phyloP scores from a whole-genome alignment of 1,140 invertebrate genomes.

The Brachionus sp. region DNA sequence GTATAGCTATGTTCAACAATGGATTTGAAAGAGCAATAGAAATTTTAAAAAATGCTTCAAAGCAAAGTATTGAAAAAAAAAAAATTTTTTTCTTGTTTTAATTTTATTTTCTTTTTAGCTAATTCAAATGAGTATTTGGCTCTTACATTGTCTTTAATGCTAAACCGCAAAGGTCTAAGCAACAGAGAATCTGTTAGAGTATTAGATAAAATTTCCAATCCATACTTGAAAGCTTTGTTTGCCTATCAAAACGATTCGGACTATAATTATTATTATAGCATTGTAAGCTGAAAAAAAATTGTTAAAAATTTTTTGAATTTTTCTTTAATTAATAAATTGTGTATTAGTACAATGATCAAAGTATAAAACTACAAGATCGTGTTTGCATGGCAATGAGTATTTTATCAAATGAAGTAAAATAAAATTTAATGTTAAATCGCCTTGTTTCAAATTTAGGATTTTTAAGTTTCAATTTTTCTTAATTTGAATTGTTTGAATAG shows the following conservation, averaged over 20 bases:
- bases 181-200: not conserved
- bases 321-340: not conserved
- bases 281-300: not conserved
- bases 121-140: conserved; percentile 30
- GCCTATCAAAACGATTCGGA: not conserved
- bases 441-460: no score
- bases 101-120: not conserved
- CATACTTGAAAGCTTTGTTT: conserved; percentile 35
- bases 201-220: conserved; percentile 10
- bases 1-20: conserved; percentile 16
- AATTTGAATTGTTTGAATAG: no score
- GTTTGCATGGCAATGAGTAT: conserved; percentile 28
- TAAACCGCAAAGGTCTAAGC: not conserved
- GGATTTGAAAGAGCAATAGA: not conserved
- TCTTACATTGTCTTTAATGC: not conserved
- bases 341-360: conserved; percentile 22
- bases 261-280: not conserved
- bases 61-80: not conserved
- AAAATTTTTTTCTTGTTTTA: not conserved
- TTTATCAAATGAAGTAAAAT: not conserved
- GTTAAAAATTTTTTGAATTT: not conserved
- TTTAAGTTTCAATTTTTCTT: no score
- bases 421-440: not conserved
- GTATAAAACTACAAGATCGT: not conserved
- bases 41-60: conserved; percentile 26